Evolutionary conservation across 2,888 invertebrate genomes (phyloP), one percentile per base, ranked within the genome.

Genomic region (Athrips mouffetella): DNA sequence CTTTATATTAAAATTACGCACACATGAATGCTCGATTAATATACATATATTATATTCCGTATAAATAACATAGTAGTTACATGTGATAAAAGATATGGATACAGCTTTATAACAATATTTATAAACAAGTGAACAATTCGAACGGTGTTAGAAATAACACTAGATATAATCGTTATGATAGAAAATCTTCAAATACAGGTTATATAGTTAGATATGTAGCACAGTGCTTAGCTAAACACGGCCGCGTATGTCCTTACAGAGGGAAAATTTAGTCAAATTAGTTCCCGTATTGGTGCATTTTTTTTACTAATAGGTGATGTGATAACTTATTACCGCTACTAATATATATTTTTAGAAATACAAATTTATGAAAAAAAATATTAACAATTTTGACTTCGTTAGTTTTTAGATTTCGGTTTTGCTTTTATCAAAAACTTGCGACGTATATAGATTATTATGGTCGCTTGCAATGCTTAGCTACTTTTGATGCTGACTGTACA

Each of bases 61-160:
- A 84, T 80, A 85, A 80, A 85, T 81, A 84, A 83, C 82, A 81
- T 83, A 84, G 73, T 80, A 75, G 76, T 76, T 80, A 84, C 78
- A 84, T 77, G 75, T 76, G 80, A 77, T 83, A 81, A 81, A 80
- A 82, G 85, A 86, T 87, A 86, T 86, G 84, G 73, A 73, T 83
- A 84, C 74, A 81, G 78, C 74, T 76, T 76, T 69, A 76, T 84
- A 88, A 88, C 86, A 87, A 85, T 81, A 70, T n/a, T n/a, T 84
- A 86, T 87, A 86, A 86, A 87, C 83, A 82, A 81, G 86, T 85
- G 84, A 88, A 86, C 87, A 87, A 84, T 73, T 82, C 73, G 78
- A 85, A 83, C 80, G 59, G 84, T 85, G 82, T 84, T 72, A 75
- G 76, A 77, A 76, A 73, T 80, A 85, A 82, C 79, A 71, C 84